Base-by-base conservation (phyloP, 2,797 vertebrate genomes). In the Pipistrellus kuhlii region DNA sequence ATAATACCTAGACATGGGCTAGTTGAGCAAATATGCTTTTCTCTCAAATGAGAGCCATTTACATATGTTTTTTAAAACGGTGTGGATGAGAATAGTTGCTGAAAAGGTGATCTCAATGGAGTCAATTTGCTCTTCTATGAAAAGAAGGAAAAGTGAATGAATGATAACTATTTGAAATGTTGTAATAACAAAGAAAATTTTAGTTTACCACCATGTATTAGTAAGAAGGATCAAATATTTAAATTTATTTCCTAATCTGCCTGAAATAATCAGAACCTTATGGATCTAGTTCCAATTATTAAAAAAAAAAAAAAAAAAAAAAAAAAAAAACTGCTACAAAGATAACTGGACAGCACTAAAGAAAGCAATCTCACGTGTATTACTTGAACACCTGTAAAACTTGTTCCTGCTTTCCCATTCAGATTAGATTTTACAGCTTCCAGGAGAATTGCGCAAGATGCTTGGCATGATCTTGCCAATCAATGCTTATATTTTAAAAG, bases 401-500 rank as follows among this genome's bases (percentile, higher is more conserved):
- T 3, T 30, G 62, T 66, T 76, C 59, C 62, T 81, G 57, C 51
- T 82, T 93, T 89, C 23, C 17, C 53, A 62, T 82, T 95, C 86
- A 68, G 84, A 81, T 80, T 82, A 94, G 86, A 80, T 72, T 85
- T 89, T 12, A 92, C 17, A 93, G 62, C 44, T 85, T 95, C 92
- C 88, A 88, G 73, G 53, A 94, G 81, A 93, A 93, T 94, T 80
- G 77, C 0, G 8, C 64, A 94, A 94, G 53, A 78, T 53, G 18
- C 68, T 90, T 93, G 88, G 71, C 77, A 77, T 48, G 18, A 75
- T 59, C 66, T 80, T 53, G 30, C 72, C 80, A 82, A 90, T 71
- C 77, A 62, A 80, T 83, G 81, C 85, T 85, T 90, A 57, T 46
- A 83, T 88, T 88, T 96, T 96, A 82, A 94, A 91, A 95, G 84